Percentiles rank a stretch among this genome's conserved stretches.
These are phyloP conservation scores for Mustelus asterias DNA, from an alignment of 2,113 vertebrate genomes.

Conservation along the genomic window DNA sequence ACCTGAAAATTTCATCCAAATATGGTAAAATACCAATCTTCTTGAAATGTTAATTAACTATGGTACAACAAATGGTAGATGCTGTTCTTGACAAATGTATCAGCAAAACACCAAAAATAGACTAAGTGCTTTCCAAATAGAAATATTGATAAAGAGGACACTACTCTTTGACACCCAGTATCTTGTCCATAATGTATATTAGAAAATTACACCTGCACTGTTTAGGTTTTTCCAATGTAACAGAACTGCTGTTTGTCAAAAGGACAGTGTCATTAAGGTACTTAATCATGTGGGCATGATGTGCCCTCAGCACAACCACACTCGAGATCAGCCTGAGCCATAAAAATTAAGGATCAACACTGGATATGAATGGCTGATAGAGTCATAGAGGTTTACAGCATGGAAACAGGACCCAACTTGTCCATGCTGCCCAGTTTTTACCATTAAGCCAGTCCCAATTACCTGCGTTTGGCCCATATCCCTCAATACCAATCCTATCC, in stretches of 20 bases:
- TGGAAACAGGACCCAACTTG: too few relatives aligned
- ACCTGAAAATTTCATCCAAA: conserved; percentile 56
- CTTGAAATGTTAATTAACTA: background rate
- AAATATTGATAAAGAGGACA: background rate
- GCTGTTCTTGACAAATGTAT: background rate
- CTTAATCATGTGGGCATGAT: background rate
- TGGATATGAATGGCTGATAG: background rate
- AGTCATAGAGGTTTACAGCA: too few relatives aligned
- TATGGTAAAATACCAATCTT: background rate
- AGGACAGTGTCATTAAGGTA: background rate
- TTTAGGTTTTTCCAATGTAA: background rate
- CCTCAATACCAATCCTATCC: too few relatives aligned
- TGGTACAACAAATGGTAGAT: background rate
- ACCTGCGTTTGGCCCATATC: too few relatives aligned
- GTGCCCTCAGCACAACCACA: background rate
- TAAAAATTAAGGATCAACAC: background rate
- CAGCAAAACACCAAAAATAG: background rate
- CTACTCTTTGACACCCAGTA: background rate
- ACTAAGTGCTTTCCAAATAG: background rate
- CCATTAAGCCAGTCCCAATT: too few relatives aligned
- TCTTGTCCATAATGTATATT: background rate
- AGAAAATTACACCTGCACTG: background rate
- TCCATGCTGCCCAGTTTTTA: too few relatives aligned
- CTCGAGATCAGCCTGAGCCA: background rate
- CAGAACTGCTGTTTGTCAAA: background rate